A percentile compares a stretch with the other conserved stretches of the same genome.
phyloP scores from a whole-genome alignment of 2,113 vertebrate genomes.

The Scortum barcoo region DNA sequence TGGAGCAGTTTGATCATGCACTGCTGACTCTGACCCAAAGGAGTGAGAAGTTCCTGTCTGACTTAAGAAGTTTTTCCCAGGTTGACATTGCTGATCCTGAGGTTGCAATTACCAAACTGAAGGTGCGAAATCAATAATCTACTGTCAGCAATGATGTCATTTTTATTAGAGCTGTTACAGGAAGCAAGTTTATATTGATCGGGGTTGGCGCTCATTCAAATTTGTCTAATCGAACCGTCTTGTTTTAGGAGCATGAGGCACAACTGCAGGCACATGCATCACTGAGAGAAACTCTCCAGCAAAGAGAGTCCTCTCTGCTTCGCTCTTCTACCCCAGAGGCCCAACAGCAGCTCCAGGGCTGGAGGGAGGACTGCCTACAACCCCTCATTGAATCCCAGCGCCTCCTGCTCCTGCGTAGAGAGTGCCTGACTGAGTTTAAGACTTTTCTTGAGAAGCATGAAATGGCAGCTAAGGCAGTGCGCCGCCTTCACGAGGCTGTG shows the following conservation, averaged over 20 bases:
- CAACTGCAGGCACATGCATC: conserved; percentile 83
- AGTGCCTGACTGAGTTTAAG: conserved; percentile 83
- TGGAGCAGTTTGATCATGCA: conserved; percentile 89
- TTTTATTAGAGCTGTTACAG: conserved; percentile 19
- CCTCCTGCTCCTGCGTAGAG: conserved; percentile 85
- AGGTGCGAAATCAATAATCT: conserved; percentile 84
- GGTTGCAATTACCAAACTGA: conserved; percentile 83
- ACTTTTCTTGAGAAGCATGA: conserved; percentile 84
- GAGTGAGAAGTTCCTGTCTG: conserved; percentile 90
- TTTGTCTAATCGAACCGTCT: conserved; percentile 31
- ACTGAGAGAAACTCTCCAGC: conserved; percentile 82
- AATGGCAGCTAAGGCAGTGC: conserved; percentile 72
- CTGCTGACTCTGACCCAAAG: conserved; percentile 89
- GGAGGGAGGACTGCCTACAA: conserved; percentile 90
- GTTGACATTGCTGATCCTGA: conserved; percentile 87
- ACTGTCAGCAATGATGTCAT: conserved; percentile 21
- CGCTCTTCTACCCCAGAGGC: conserved; percentile 85
- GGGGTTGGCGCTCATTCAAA: neutral
- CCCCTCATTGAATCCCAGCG: conserved; percentile 89
- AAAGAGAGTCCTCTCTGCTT: conserved; percentile 82
- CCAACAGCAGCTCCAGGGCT: conserved; percentile 85
- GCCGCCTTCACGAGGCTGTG: conserved; percentile 85
- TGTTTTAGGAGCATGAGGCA: conserved; percentile 85
- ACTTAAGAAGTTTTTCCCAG: conserved; percentile 88
- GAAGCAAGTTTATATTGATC: conserved; percentile 41